Conservation (phyloP, 2,888 invertebrate genomes). For the Heliconius erato region DNA sequence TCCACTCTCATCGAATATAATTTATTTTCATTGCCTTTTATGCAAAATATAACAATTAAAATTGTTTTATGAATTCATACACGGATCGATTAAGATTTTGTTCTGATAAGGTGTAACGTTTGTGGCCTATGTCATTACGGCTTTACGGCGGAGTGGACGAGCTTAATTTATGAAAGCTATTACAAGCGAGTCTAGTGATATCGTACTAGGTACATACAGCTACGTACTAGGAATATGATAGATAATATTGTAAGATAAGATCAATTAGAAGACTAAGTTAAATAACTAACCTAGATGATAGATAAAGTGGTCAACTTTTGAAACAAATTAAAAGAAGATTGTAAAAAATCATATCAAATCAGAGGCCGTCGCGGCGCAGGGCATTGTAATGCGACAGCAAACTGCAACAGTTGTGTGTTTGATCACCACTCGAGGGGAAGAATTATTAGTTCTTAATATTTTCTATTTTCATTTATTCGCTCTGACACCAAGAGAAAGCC, state of each 20-base stretch:
- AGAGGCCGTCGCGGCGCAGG: too few relatives aligned
- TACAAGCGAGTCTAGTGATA: slow-evolving; percentile 41
- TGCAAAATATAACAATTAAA: slow-evolving; percentile 82
- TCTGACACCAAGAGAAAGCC: too few relatives aligned
- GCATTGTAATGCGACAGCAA: too few relatives aligned
- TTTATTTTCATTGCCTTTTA: slow-evolving; percentile 76
- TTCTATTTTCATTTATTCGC: too few relatives aligned
- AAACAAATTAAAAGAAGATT: not conserved
- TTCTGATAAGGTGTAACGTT: slow-evolving; percentile 77
- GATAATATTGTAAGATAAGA: slow-evolving; percentile 27
- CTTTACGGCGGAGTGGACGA: slow-evolving; percentile 60
- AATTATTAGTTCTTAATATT: too few relatives aligned
- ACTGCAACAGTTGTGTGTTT: too few relatives aligned
- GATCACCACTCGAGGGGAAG: too few relatives aligned
- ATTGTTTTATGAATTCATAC: slow-evolving; percentile 79
- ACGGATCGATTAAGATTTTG: slow-evolving; percentile 80
- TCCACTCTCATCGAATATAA: slow-evolving; percentile 70
- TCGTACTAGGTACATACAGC: slow-evolving; percentile 1
- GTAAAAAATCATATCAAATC: not conserved
- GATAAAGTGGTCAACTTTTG: not conserved
- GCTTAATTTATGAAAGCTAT: slow-evolving; percentile 64
- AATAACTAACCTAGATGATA: not conserved
- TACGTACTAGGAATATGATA: slow-evolving; percentile 11
- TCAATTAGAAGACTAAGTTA: not conserved
- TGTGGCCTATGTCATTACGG: slow-evolving; percentile 73